phyloP scores from a whole-genome alignment of 1,140 invertebrate genomes.

The Calliphora vicina region DNA sequence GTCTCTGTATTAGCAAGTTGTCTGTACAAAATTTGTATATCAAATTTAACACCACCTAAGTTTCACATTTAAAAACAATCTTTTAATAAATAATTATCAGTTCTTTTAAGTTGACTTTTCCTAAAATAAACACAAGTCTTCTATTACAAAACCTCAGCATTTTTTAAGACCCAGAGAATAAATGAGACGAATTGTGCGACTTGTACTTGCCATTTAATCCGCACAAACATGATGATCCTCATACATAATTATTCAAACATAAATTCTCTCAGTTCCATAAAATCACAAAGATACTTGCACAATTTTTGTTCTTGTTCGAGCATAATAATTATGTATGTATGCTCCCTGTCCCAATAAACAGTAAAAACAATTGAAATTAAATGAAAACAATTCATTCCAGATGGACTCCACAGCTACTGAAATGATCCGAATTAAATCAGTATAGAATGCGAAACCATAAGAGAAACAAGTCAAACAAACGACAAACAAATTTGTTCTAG shows the following conservation, averaged over 20 bases:
- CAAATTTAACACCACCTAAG: too few species aligned
- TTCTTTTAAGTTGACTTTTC: background rate
- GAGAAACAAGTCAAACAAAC: conserved; percentile 7
- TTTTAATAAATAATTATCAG: too few species aligned
- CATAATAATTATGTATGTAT: background rate
- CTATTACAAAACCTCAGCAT: background rate
- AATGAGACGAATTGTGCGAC: background rate
- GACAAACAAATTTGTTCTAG: background rate
- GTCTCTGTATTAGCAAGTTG: too few species aligned
- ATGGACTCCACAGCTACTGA: conserved; percentile 10
- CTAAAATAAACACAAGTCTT: background rate
- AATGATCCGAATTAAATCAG: conserved; percentile 12
- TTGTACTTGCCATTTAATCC: conserved; percentile 17
- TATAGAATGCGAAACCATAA: conserved; percentile 23
- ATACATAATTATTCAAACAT: background rate
- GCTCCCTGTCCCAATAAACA: background rate
- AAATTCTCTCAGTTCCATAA: conserved; percentile 12
- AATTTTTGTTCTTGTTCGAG: background rate
- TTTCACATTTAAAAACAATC: too few species aligned
- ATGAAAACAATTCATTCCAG: background rate
- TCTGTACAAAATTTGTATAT: too few species aligned
- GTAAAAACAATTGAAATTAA: background rate
- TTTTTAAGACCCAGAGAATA: background rate
- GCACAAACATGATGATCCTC: background rate
- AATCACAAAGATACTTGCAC: conserved; percentile 10